Conservation (phyloP, 2,888 invertebrate genomes). For the Melinaea marsaeus region DNA sequence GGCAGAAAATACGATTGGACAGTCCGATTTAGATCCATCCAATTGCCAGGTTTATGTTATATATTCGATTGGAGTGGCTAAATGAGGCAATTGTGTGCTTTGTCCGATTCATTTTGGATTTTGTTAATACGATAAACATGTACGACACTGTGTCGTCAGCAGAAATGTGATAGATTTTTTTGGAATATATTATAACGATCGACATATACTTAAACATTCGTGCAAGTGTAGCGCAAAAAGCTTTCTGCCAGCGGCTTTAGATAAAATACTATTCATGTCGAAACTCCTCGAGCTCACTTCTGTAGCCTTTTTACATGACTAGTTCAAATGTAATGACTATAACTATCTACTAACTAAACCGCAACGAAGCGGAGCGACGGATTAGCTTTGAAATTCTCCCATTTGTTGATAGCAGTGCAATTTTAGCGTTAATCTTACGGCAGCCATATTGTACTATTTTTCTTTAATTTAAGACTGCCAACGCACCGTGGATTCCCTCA, state of each 20-base stretch:
- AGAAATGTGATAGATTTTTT: neutral
- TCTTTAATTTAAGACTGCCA: neutral
- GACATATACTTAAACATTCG: too few relatives aligned
- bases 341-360: conserved; percentile 7
- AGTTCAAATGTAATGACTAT: conserved; percentile 2
- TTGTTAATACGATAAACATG: neutral
- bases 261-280: conserved; percentile 4
- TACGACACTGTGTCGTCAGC: neutral
- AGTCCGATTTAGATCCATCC: conserved; percentile 57
- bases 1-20: conserved; percentile 56
- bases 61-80: conserved; percentile 45
- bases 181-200: neutral
- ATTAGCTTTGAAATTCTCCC: conserved; percentile 2
- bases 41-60: conserved; percentile 46
- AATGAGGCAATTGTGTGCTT: conserved; percentile 18
- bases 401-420: conserved; percentile 1
- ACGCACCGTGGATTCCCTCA: too few relatives aligned
- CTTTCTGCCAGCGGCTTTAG: neutral
- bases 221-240: neutral
- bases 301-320: neutral
- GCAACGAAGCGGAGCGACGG: neutral
- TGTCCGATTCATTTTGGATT: neutral
- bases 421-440: neutral
- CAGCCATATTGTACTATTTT: neutral
- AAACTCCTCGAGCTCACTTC: neutral